These are phyloP conservation scores for Labeo catla DNA, from an alignment of 2,113 vertebrate species.

Conservation along the genomic window DNA sequence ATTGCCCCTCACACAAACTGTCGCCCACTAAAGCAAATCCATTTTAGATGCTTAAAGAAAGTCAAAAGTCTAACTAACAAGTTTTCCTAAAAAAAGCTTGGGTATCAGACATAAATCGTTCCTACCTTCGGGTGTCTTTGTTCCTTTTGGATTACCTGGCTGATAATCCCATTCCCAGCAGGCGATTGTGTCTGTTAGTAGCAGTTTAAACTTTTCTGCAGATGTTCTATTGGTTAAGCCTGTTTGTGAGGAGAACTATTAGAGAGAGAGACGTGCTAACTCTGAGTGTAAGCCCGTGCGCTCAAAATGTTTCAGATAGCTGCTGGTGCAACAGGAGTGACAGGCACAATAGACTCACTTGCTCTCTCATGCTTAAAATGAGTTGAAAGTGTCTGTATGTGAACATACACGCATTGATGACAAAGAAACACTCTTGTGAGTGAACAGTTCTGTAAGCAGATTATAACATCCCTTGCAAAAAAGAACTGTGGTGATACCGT, in stretches of 20 bases:
- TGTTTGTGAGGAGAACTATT: constrained; percentile 66
- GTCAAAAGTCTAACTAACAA: neutral
- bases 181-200: constrained; percentile 71
- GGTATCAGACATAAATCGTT: constrained; percentile 35
- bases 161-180: constrained; percentile 69
- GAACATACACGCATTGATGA: constrained; percentile 41
- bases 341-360: constrained; percentile 76
- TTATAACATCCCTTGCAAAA: neutral
- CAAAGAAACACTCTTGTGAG: neutral
- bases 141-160: neutral
- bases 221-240: constrained; percentile 68
- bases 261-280: constrained; percentile 76
- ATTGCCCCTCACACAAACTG: neutral
- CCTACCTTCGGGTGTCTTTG: constrained; percentile 77
- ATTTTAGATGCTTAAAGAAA: neutral
- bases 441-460: neutral
- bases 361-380: constrained; percentile 75
- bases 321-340: constrained; percentile 79
- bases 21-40: neutral
- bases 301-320: constrained; percentile 84
- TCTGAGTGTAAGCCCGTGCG: constrained; percentile 70
- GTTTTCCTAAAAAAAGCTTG: neutral
- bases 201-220: constrained; percentile 69
- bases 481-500: no score
- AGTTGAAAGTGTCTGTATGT: constrained; percentile 66